Evolutionary conservation across 2,113 vertebrate species (phyloP).

Genomic region (Macquaria australasica): DNA sequence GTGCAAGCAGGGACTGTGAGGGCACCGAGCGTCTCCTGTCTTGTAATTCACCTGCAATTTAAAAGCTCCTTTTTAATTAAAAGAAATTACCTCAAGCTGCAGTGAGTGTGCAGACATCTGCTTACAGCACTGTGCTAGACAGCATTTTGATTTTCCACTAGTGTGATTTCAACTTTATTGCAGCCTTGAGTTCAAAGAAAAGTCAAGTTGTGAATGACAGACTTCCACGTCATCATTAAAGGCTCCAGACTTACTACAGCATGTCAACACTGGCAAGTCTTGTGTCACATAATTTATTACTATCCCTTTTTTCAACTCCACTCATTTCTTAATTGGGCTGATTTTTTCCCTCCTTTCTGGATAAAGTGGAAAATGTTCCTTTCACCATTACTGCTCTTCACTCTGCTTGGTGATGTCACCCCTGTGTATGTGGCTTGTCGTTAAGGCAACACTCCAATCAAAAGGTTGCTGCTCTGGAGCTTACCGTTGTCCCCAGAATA

Average conservation of each 20-base stretch:
- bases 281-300: conserved; percentile 64
- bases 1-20: conserved; percentile 4
- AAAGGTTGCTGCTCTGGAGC: conserved; percentile 63
- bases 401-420: conserved; percentile 66
- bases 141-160: conserved; percentile 45
- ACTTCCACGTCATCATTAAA: conserved; percentile 60
- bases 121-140: conserved; percentile 6
- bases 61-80: conserved; percentile 47
- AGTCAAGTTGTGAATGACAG: conserved; percentile 67
- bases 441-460: conserved; percentile 70
- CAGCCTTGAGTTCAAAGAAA: conserved; percentile 58
- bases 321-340: conserved; percentile 59
- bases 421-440: conserved; percentile 73
- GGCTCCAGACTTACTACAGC: conserved; percentile 60
- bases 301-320: conserved; percentile 20
- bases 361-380: conserved; percentile 65
- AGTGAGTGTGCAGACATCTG: conserved; percentile 18
- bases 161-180: conserved; percentile 51
- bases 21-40: neutral
- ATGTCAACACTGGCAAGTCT: conserved; percentile 66
- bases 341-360: neutral
- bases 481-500: conserved; percentile 60
- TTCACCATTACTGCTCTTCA: conserved; percentile 41
- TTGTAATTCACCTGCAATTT: conserved; percentile 40
- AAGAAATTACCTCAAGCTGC: conserved; percentile 20